Conservation (phyloP, 2,113 vertebrate species). For the Bubalus kerabau region DNA sequence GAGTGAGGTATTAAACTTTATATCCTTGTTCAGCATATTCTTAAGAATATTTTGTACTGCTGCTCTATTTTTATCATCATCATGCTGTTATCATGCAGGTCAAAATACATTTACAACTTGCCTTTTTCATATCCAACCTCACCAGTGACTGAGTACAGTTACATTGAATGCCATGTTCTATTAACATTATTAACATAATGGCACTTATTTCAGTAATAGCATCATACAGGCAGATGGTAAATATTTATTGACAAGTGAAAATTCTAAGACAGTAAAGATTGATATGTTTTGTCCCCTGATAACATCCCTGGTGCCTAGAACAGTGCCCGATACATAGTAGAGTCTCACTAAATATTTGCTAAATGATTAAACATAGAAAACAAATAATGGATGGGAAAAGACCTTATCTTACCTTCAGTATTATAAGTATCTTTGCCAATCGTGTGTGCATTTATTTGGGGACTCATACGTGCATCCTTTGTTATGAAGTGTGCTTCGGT, state of each 20-base stretch:
- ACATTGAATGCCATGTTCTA: not conserved
- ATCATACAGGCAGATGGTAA: not conserved
- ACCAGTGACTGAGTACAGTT: not conserved
- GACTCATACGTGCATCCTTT: not conserved
- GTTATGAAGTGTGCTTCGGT: not conserved
- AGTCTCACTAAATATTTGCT: not conserved
- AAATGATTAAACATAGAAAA: not conserved
- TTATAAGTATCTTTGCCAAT: not conserved
- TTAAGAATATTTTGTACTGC: not conserved
- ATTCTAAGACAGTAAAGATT: not conserved
- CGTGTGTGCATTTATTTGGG: not conserved
- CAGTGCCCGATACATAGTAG: not conserved
- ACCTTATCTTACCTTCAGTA: not conserved
- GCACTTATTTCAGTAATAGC: not conserved
- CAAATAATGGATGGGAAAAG: not conserved
- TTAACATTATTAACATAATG: not conserved
- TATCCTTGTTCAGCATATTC: not conserved
- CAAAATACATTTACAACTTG: not conserved
- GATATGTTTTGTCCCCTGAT: not conserved
- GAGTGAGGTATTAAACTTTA: not conserved
- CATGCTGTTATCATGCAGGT: not conserved
- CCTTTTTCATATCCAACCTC: not conserved
- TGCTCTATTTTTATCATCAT: not conserved
- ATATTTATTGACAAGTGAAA: not conserved
- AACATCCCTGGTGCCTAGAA: not conserved